These are phyloP conservation scores for Acleris cristana DNA, from an alignment of 2,888 invertebrate genomes.

Conservation along the genomic window DNA sequence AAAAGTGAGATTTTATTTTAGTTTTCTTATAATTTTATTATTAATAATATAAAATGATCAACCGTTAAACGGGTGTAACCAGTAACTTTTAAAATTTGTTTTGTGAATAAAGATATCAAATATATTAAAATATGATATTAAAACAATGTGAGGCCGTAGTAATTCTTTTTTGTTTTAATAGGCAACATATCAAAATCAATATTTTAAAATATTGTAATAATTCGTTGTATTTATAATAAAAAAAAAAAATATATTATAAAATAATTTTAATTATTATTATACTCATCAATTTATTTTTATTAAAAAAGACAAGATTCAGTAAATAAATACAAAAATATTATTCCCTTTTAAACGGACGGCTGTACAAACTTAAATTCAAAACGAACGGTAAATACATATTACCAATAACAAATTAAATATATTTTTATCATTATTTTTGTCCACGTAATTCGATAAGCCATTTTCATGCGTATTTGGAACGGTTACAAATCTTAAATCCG, in stretches of 20 bases:
- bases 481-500: too few relatives aligned
- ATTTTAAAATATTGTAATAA: conserved; percentile 2
- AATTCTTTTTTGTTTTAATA: not conserved
- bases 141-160: not conserved
- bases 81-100: not conserved
- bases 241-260: not conserved
- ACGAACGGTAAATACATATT: not conserved
- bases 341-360: conserved; percentile 39
- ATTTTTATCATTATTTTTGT: not conserved
- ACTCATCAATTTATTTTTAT: not conserved
- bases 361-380: conserved; percentile 33
- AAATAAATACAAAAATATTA: conserved; percentile 25
- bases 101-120: not conserved
- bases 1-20: not conserved
- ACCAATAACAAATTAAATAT: not conserved
- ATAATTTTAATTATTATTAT: not conserved
- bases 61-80: conserved; percentile 31
- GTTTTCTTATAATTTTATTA: conserved; percentile 6
- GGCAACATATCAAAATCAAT: conserved; percentile 9
- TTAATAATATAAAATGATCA: conserved; percentile 1
- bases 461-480: conserved; percentile 27
- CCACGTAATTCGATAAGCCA: conserved; percentile 7
- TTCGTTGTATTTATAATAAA: conserved; percentile 34
- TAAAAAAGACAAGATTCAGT: not conserved
- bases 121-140: not conserved